Percentiles rank a stretch among this genome's conserved stretches.
These are phyloP conservation scores for Galaxea fascicularis DNA, from an alignment of 92 coral and sea anemone genomes.

Conservation along the genomic window DNA sequence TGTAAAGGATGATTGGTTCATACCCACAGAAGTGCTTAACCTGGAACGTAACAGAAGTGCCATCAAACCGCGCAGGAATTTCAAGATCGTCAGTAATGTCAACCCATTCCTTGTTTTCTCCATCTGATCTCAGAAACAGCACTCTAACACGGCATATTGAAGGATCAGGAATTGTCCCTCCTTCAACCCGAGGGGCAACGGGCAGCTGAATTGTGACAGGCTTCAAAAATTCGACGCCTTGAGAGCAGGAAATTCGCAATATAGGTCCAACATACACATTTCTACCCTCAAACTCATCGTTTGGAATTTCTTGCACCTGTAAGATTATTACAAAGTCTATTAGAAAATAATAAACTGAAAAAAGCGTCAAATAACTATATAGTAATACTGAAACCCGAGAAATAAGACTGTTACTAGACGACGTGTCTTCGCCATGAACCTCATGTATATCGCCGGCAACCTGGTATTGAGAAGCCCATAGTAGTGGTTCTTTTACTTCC, in stretches of 20 bases:
- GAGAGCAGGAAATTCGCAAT: background rate
- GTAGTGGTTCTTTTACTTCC: too few relatives aligned
- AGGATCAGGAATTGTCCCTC: background rate
- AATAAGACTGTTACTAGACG: too few relatives aligned
- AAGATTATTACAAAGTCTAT: background rate
- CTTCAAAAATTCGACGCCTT: constrained; percentile 1
- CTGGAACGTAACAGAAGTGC: too few relatives aligned
- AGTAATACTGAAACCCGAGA: too few relatives aligned
- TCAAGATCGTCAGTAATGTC: background rate
- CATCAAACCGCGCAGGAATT: too few relatives aligned
- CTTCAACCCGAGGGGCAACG: background rate
- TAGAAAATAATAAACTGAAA: too few relatives aligned
- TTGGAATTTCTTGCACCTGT: constrained; percentile 39
- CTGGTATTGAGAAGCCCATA: too few relatives aligned
- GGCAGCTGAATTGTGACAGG: constrained; percentile 38
- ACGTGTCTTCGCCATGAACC: too few relatives aligned
- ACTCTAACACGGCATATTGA: constrained; percentile 5
- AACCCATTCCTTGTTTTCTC: constrained; percentile 7
- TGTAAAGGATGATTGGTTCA: too few relatives aligned
- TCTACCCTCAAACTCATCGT: background rate
- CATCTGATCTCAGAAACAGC: constrained; percentile 15
- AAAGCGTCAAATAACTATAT: too few relatives aligned
- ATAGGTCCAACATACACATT: constrained; percentile 15
- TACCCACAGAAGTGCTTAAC: too few relatives aligned
- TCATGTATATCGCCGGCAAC: too few relatives aligned